Conservation (phyloP, 1,140 invertebrate species). For the Trachymyrmex septentrionalis region DNA sequence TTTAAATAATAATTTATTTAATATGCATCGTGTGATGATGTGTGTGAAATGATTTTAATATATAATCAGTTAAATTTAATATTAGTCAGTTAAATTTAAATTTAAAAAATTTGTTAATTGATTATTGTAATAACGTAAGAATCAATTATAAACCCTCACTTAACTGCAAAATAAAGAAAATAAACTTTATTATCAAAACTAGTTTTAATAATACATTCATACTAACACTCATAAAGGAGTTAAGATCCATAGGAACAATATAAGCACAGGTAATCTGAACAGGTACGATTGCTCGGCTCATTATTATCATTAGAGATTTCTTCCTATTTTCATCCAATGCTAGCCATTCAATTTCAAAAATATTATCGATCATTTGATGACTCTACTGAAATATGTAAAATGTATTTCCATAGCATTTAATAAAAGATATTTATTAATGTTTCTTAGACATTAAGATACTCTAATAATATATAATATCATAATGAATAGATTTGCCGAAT, state of each 20-base stretch:
- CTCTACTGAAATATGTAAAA: constrained; percentile 4
- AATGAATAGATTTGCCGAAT: neutral
- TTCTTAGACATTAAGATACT: neutral
- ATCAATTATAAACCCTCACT: neutral
- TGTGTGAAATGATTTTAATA: too few species aligned
- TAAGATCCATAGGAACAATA: constrained; percentile 40
- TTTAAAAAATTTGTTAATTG: neutral
- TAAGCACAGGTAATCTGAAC: constrained; percentile 55
- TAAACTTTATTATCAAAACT: neutral
- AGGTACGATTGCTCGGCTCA: constrained; percentile 45
- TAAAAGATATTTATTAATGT: neutral
- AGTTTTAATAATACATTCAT: neutral
- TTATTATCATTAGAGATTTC: constrained; percentile 56
- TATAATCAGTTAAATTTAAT: too few species aligned
- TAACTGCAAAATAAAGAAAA: neutral
- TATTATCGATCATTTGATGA: neutral
- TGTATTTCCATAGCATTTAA: neutral
- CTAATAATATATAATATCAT: neutral
- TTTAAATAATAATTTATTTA: too few species aligned
- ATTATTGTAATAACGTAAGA: neutral
- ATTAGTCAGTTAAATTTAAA: too few species aligned
- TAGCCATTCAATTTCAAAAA: constrained; percentile 52
- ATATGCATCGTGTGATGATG: too few species aligned
- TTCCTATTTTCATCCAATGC: neutral
- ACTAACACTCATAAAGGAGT: constrained; percentile 53